Evolutionary conservation across 1,140 invertebrate species (phyloP), one percentile per base, ranked within the genome.

Genomic region (Drosophila nasuta): DNA sequence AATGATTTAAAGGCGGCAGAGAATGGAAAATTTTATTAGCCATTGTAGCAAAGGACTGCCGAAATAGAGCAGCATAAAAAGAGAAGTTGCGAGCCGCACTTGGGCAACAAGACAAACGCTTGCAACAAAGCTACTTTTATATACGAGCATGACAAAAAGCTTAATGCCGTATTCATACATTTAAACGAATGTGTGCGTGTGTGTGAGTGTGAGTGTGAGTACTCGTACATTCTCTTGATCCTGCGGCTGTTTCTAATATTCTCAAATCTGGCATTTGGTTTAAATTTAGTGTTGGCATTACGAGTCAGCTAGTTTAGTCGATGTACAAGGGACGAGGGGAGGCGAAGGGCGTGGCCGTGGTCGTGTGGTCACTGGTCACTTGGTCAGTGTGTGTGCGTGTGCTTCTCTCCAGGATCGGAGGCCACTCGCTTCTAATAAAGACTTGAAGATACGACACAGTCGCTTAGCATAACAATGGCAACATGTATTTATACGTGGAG

Each of bases 381-480:
- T 56, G 52, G 52, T 56, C 54, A 49, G 35, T 25, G 20, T 25
- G 20, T 25, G 20, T 25, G 20, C 20, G 20, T 51, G 13, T 20
- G 7, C 17, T 10, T 38, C 52, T 17, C 30, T 35, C 7, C 17
- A 1, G 8, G 52, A 1, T 38, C 52, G 20, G 33, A 45, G 62
- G 49, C n/a, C 45, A 75, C 38, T 56, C 33, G 71, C 25, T 51
- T 62, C 65, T 79, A 79, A 79, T 79, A 77, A 79, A 77, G 45
- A 48, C 69, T 56, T 13, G 20, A 77, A 68, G 63, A 63, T 77
- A 77, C 52, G 48, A 52, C 56, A 38, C 52, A 41, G 38, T 51
- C 68, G 58, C 49, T 77, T 79, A 69, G 77, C 77, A 77, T 79
- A 77, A 79, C 75, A 79, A 79, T 65, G 51, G 64, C 35, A 7